phyloP scores from a whole-genome alignment of 23 tunicate genomes.

The Phallusia fumigata region DNA sequence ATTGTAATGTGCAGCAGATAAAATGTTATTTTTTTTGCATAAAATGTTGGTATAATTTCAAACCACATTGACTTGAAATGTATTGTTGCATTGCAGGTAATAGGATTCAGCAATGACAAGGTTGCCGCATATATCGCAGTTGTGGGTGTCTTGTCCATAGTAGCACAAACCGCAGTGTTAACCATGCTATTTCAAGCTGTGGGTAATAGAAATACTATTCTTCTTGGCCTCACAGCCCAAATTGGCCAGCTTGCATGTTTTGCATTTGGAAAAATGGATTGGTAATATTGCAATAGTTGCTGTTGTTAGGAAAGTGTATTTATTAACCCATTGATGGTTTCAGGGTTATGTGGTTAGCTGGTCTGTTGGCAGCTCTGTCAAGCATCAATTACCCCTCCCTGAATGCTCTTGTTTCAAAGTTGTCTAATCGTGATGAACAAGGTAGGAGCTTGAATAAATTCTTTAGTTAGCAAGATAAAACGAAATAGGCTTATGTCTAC shows the following conservation, averaged over 20 bases:
- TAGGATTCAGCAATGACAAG: constrained; percentile 93
- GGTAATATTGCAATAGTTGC: constrained; percentile 39
- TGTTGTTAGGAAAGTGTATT: neutral
- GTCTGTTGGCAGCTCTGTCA: constrained; percentile 77
- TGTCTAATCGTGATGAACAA: constrained; percentile 78
- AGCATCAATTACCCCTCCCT: constrained; percentile 91
- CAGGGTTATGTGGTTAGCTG: constrained; percentile 98
- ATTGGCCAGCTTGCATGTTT: constrained; percentile 73
- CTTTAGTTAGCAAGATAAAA: neutral
- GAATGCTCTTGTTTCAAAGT: constrained; percentile 79
- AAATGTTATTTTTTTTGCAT: no score
- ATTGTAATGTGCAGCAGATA: no score
- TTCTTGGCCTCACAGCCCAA: constrained; percentile 83
- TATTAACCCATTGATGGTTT: neutral
- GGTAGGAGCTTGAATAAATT: no score
- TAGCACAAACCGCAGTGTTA: constrained; percentile 89
- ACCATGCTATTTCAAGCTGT: constrained; percentile 65
- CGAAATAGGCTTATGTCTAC: no score
- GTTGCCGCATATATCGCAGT: constrained; percentile 90
- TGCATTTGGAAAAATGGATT: constrained; percentile 83
- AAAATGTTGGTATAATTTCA: no score
- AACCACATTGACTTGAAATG: neutral
- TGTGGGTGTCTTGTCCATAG: constrained; percentile 85
- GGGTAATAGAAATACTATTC: constrained; percentile 68
- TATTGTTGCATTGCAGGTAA: constrained; percentile 43